Conservation (phyloP, 2,113 vertebrate species). For the Hipposideros armiger region DNA sequence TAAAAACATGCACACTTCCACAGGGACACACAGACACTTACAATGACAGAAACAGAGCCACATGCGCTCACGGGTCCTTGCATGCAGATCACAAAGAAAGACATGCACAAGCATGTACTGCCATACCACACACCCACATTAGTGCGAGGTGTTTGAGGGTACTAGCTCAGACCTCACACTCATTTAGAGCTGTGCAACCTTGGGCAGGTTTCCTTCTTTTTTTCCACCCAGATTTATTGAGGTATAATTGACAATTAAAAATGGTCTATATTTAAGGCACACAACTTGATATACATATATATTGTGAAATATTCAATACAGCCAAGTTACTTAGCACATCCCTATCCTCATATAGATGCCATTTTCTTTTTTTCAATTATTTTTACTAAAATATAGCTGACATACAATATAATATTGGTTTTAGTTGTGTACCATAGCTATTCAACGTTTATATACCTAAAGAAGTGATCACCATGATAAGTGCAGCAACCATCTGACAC, state of each 20-base stretch:
- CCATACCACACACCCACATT: not conserved
- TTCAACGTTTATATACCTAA: too few relatives aligned
- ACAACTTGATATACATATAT: not conserved
- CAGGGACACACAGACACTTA: not conserved
- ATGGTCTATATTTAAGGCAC: not conserved
- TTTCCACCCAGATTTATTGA: not conserved
- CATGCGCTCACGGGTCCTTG: not conserved
- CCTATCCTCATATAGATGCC: not conserved
- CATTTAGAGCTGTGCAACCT: not conserved
- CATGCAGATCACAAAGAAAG: not conserved
- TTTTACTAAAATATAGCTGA: too few relatives aligned
- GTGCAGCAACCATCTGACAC: too few relatives aligned
- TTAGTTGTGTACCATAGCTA: too few relatives aligned
- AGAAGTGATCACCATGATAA: too few relatives aligned
- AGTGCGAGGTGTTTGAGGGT: not conserved
- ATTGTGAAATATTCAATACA: not conserved
- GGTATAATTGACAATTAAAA: not conserved
- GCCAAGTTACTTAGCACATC: not conserved
- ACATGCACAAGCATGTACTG: not conserved
- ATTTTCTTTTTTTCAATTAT: not conserved
- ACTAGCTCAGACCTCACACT: not conserved
- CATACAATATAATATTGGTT: too few relatives aligned
- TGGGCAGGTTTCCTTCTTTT: not conserved
- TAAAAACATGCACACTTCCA: not conserved
- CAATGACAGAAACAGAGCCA: not conserved